Conservation (phyloP, 2,888 invertebrate genomes). For the Mythimna ferrago region DNA sequence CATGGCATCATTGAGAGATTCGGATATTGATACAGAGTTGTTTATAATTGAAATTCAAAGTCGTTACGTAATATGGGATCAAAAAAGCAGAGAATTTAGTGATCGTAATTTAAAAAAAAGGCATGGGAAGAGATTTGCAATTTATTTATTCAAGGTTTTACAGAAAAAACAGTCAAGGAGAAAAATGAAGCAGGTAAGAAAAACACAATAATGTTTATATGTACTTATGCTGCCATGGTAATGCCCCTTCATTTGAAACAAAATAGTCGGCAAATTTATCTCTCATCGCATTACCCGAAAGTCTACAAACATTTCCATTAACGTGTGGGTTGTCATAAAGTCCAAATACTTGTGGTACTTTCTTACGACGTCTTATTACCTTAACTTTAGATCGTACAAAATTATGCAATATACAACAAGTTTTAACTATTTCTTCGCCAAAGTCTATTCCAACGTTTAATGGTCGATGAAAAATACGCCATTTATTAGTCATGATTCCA, state of each 20-base stretch:
- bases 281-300: conserved; percentile 36
- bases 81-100: conserved; percentile 43
- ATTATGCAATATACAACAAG: conserved; percentile 51
- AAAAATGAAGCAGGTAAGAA: conserved; percentile 54
- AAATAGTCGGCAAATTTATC: conserved; percentile 28
- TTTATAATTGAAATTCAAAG: too few species aligned
- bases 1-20: too few species aligned
- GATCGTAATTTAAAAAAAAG: conserved; percentile 45
- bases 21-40: too few species aligned
- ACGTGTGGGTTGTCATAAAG: conserved; percentile 48
- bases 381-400: conserved; percentile 40
- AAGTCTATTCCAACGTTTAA: conserved; percentile 44
- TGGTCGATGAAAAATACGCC: too few species aligned
- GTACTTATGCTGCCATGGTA: conserved; percentile 52
- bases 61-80: conserved; percentile 47
- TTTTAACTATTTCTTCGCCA: conserved; percentile 49
- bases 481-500: conserved; percentile 25
- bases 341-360: conserved; percentile 48
- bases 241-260: conserved; percentile 48
- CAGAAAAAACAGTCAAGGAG: conserved; percentile 49
- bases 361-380: conserved; percentile 40
- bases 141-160: conserved; percentile 46
- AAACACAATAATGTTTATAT: conserved; percentile 45
- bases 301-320: conserved; percentile 34
- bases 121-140: conserved; percentile 49